phyloP scores from a whole-genome alignment of 2,797 vertebrate species.

The Chaetodon trifasciatus region DNA sequence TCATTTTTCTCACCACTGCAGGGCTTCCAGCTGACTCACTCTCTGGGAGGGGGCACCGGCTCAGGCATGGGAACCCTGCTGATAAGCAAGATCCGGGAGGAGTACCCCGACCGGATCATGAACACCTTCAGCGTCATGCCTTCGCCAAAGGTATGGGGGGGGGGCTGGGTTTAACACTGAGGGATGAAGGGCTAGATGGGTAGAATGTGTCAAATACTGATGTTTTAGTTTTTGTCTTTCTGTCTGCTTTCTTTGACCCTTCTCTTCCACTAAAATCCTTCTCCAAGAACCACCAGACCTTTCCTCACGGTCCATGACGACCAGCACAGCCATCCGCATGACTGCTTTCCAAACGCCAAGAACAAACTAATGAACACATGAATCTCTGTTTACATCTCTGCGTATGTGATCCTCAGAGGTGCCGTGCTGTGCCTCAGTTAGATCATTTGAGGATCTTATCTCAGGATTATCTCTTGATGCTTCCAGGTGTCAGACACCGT shows the following conservation, averaged over 20 bases:
- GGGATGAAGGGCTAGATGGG: neutral
- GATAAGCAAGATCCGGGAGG: slow-evolving; percentile 96
- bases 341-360: too few relatives aligned
- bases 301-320: too few relatives aligned
- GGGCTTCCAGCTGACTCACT: slow-evolving; percentile 97
- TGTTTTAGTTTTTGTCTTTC: too few relatives aligned
- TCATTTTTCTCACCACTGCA: slow-evolving; percentile 69
- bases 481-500: slow-evolving; percentile 93
- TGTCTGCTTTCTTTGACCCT: too few relatives aligned
- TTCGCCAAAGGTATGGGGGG: slow-evolving; percentile 89
- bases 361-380: too few relatives aligned
- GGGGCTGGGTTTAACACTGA: neutral
- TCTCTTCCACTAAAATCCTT: too few relatives aligned
- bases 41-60: slow-evolving; percentile 94
- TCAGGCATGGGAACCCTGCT: slow-evolving; percentile 96
- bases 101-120: slow-evolving; percentile 96
- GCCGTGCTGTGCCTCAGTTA: too few relatives aligned
- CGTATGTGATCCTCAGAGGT: too few relatives aligned
- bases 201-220: neutral
- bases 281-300: too few relatives aligned
- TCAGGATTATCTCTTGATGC: neutral
- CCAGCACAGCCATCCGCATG: too few relatives aligned
- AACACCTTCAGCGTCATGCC: slow-evolving; percentile 98
- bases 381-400: too few relatives aligned
- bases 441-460: too few relatives aligned